phyloP scores from a whole-genome alignment of 2,113 vertebrate genomes.

The Eclectus roratus region DNA sequence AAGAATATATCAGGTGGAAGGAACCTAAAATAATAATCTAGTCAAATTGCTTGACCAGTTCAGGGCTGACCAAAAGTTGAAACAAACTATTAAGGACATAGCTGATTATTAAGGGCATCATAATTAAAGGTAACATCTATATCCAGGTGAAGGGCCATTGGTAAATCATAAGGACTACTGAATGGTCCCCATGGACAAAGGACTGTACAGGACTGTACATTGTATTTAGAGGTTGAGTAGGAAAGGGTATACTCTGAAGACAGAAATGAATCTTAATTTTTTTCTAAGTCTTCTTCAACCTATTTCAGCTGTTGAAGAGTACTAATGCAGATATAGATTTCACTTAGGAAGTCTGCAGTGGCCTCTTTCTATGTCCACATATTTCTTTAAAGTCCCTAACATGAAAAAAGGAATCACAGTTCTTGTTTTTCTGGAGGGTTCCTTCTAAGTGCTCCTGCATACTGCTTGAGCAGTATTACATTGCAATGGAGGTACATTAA shows the following conservation, averaged over 20 bases:
- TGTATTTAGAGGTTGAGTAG: neutral
- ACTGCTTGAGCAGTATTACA: neutral
- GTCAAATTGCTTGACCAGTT: neutral
- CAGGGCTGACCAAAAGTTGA: neutral
- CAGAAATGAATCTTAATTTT: neutral
- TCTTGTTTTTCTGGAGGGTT: neutral
- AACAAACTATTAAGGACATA: neutral
- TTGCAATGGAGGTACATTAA: neutral
- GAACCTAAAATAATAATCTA: fast-evolving
- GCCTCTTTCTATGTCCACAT: neutral
- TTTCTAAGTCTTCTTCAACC: neutral
- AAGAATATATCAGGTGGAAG: neutral
- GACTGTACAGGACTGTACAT: neutral
- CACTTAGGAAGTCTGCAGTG: neutral
- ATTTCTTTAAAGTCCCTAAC: neutral
- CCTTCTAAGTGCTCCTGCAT: neutral
- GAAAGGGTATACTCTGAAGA: neutral
- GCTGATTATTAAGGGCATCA: neutral
- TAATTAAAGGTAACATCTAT: neutral
- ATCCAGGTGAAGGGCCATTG: too few species aligned
- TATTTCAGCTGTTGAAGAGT: neutral
- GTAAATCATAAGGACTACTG: neutral
- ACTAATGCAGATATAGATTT: neutral
- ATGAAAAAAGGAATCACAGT: neutral
- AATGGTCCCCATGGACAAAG: neutral